phyloP scores from a whole-genome alignment of 2,888 invertebrate genomes.

The Hydriomena furcata region DNA sequence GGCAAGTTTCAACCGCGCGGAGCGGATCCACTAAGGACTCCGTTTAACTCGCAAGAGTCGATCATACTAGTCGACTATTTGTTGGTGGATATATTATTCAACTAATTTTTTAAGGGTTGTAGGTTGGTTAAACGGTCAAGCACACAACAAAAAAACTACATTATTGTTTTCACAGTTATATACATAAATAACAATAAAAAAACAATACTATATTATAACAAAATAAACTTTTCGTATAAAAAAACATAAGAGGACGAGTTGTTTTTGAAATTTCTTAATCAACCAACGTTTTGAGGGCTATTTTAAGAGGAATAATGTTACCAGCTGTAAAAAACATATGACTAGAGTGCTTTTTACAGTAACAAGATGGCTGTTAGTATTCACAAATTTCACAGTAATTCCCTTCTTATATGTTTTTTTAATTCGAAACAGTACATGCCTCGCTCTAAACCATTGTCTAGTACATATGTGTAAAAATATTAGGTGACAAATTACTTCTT shows the following conservation, averaged over 20 bases:
- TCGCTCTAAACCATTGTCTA: background rate
- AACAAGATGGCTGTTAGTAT: background rate
- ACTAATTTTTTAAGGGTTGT: too few species aligned
- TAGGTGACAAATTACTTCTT: too few species aligned
- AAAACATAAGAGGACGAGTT: constrained; percentile 7
- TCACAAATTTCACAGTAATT: background rate
- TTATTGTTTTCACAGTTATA: too few species aligned
- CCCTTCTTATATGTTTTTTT: constrained; percentile 8
- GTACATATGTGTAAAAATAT: background rate
- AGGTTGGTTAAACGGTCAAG: too few species aligned
- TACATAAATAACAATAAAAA: too few species aligned
- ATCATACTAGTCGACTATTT: too few species aligned
- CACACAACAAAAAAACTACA: too few species aligned
- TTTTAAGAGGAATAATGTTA: background rate
- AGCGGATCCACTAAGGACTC: too few species aligned
- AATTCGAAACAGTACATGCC: constrained; percentile 9
- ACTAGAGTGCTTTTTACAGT: constrained; percentile 14
- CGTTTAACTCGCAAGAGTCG: too few species aligned
- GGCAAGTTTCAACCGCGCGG: too few species aligned
- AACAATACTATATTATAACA: too few species aligned
- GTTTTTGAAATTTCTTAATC: background rate
- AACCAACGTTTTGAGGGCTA: background rate
- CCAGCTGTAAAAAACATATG: constrained; percentile 12
- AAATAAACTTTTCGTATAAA: constrained; percentile 3
- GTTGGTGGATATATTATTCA: too few species aligned